A percentile compares a stretch with the other conserved stretches of the same genome.
Conservation (phyloP, 2,797 vertebrate species). For the Poecilia gillii region DNA sequence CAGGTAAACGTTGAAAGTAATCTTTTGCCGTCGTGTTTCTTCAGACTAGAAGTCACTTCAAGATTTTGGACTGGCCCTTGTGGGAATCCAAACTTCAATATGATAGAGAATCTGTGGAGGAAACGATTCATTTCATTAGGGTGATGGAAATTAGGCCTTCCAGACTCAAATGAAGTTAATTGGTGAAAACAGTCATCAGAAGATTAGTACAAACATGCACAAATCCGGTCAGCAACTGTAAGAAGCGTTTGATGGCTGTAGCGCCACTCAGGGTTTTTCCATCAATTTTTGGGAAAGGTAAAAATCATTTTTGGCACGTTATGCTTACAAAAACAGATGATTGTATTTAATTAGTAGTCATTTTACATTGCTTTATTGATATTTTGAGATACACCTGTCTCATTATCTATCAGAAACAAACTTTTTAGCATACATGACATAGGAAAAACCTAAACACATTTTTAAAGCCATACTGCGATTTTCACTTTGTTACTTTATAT, state of each 20-base stretch:
- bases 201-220: neutral
- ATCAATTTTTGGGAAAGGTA: neutral
- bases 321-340: too few relatives aligned
- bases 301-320: neutral
- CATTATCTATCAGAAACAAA: neutral
- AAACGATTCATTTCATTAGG: neutral
- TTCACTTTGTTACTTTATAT: slow-evolving; percentile 26
- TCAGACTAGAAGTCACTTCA: too few relatives aligned
- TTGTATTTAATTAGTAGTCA: neutral
- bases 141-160: neutral
- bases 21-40: neutral
- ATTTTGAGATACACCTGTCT: neutral
- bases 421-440: neutral
- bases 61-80: neutral
- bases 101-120: neutral
- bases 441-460: slow-evolving; percentile 2
- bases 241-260: neutral
- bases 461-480: slow-evolving; percentile 21
- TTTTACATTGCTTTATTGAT: neutral
- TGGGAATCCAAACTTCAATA: neutral
- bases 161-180: too few relatives aligned
- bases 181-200: neutral
- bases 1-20: neutral
- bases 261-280: neutral
- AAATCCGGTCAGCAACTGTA: neutral